These are phyloP conservation scores for Spisula subtruncata DNA, from an alignment of 2,888 invertebrate species.

Conservation along the genomic window DNA sequence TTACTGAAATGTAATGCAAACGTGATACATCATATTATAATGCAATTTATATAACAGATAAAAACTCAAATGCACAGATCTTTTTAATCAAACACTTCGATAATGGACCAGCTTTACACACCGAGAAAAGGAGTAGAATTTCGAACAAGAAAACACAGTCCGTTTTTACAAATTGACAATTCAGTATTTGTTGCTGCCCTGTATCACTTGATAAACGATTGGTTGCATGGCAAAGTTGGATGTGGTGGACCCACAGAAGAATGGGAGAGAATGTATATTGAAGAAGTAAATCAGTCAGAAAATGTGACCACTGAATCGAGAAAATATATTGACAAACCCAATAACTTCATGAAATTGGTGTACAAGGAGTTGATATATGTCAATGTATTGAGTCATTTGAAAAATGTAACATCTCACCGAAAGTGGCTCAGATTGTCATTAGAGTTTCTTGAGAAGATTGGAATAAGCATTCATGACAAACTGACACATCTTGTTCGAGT, in stretches of 20 bases:
- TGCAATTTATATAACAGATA: no score
- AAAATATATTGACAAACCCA: neutral
- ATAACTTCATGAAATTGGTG: neutral
- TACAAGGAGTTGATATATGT: slow-evolving; percentile 48
- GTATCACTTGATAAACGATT: slow-evolving; percentile 37
- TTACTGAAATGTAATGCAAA: no score
- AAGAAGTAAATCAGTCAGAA: slow-evolving; percentile 35
- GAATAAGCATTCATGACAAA: slow-evolving; percentile 51
- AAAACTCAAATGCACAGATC: no score
- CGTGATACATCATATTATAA: no score
- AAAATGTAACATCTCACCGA: slow-evolving; percentile 56
- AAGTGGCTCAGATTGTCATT: slow-evolving; percentile 58
- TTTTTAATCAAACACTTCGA: no score
- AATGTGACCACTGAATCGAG: neutral
- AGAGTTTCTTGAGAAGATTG: slow-evolving; percentile 52
- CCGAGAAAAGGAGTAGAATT: slow-evolving; percentile 27
- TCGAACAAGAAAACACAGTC: slow-evolving; percentile 16
- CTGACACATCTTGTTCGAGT: slow-evolving; percentile 44
- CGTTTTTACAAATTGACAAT: slow-evolving; percentile 40
- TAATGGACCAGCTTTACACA: neutral
- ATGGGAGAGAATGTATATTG: slow-evolving; percentile 50
- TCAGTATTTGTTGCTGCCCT: slow-evolving; percentile 35
- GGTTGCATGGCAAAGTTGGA: slow-evolving; percentile 61
- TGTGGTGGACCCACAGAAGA: slow-evolving; percentile 53
- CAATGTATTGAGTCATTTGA: slow-evolving; percentile 57